Percentiles rank a stretch among this genome's conserved stretches.
These are phyloP conservation scores for Abramis brama DNA, from an alignment of 2,113 vertebrate genomes.

Conservation along the genomic window DNA sequence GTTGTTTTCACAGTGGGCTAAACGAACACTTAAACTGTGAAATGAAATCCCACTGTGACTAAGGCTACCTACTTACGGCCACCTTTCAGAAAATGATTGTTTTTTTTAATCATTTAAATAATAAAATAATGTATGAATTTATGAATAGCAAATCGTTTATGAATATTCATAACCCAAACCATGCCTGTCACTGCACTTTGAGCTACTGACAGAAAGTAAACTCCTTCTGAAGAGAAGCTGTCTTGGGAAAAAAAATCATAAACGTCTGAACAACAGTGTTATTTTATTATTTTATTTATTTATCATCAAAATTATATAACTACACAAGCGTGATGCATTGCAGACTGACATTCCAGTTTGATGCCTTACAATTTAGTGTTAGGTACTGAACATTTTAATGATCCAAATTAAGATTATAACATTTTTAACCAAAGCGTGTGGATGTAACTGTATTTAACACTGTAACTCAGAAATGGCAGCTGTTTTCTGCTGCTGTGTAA, in stretches of 20 bases:
- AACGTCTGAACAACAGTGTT: too few species aligned
- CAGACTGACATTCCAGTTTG: background rate
- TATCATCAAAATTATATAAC: background rate
- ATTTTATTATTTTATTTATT: too few species aligned
- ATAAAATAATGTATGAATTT: slow-evolving; percentile 3
- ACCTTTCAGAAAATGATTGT: background rate
- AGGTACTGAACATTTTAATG: background rate
- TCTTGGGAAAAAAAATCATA: background rate
- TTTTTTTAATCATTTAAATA: background rate
- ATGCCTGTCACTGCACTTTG: background rate
- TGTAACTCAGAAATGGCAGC: background rate
- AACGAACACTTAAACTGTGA: background rate
- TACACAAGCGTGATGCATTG: background rate
- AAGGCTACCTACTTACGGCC: background rate
- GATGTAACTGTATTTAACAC: background rate
- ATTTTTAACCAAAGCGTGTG: background rate
- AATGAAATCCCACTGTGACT: background rate
- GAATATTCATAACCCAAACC: background rate
- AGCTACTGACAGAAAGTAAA: background rate
- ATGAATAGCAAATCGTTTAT: background rate
- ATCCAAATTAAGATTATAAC: background rate
- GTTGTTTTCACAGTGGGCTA: background rate
- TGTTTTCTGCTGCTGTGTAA: background rate
- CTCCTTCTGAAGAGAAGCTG: background rate
- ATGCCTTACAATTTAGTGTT: background rate